These are phyloP conservation scores for Brenthis hecate DNA, from an alignment of 2,888 invertebrate species.

Conservation along the genomic window DNA sequence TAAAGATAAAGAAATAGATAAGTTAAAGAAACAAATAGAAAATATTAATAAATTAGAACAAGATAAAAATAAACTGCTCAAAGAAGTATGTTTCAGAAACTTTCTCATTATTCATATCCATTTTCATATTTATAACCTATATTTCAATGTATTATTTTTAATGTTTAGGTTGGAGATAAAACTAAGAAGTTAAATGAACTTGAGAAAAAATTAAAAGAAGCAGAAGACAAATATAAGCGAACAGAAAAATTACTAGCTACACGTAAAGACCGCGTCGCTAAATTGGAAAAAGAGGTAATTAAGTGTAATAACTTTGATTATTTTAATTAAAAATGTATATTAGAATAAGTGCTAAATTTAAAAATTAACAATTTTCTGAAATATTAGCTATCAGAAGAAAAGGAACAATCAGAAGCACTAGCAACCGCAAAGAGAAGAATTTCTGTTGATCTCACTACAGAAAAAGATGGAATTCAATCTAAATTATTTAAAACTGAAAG, in stretches of 20 bases:
- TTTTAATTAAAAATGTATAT: neutral
- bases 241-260: slow-evolving; percentile 78
- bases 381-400: slow-evolving; percentile 76
- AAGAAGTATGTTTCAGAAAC: slow-evolving; percentile 71
- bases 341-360: neutral
- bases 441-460: slow-evolving; percentile 70
- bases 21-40: slow-evolving; percentile 83
- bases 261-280: slow-evolving; percentile 82
- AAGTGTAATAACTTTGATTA: neutral
- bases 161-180: slow-evolving; percentile 83
- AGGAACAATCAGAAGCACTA: slow-evolving; percentile 68
- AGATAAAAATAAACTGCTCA: slow-evolving; percentile 82
- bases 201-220: slow-evolving; percentile 85
- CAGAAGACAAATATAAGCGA: slow-evolving; percentile 85
- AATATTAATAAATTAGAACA: slow-evolving; percentile 72
- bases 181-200: slow-evolving; percentile 83
- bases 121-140: neutral
- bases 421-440: slow-evolving; percentile 65
- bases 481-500: slow-evolving; percentile 74
- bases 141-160: slow-evolving; percentile 18
- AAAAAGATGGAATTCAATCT: slow-evolving; percentile 74
- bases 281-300: slow-evolving; percentile 84
- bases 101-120: neutral
- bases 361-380: slow-evolving; percentile 40
- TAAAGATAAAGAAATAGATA: slow-evolving; percentile 84